Conservation (phyloP, 2,113 vertebrate genomes). For the Solea senegalensis region DNA sequence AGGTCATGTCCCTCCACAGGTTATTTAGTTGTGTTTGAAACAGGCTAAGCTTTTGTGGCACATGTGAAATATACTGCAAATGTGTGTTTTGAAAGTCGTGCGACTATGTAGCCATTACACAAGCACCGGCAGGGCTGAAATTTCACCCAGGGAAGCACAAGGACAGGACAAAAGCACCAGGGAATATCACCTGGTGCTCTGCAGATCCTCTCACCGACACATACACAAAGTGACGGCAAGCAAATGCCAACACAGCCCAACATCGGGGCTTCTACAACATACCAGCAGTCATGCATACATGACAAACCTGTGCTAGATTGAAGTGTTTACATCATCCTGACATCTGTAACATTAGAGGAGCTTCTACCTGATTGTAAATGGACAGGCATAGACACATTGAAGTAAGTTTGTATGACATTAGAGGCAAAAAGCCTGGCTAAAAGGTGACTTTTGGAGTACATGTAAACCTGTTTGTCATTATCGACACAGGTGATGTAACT, state of each 20-base stretch:
- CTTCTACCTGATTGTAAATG: too few species aligned
- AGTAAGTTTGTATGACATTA: too few species aligned
- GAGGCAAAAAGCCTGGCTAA: too few species aligned
- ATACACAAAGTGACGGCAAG: background rate
- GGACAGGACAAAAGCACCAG: slow-evolving; percentile 14
- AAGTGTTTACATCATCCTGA: background rate
- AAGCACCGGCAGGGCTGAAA: slow-evolving; percentile 14
- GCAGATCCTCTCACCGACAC: background rate
- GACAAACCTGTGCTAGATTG: background rate
- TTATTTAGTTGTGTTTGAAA: too few species aligned
- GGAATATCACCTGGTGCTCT: slow-evolving; percentile 11
- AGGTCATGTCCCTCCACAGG: too few species aligned
- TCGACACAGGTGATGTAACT: background rate
- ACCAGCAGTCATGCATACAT: background rate
- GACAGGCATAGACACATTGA: too few species aligned
- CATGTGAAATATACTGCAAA: too few species aligned
- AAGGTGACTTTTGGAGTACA: too few species aligned
- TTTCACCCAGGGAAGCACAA: slow-evolving; percentile 16
- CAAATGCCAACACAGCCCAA: slow-evolving; percentile 21
- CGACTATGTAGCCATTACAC: too few species aligned
- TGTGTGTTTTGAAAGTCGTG: too few species aligned
- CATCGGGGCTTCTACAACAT: slow-evolving; percentile 5
- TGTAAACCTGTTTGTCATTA: background rate
- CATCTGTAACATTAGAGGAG: background rate
- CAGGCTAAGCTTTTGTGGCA: too few species aligned